A percentile compares a stretch with the other conserved stretches of the same genome.
Conservation (phyloP, 2,797 vertebrate species). For the Strix occidentalis region DNA sequence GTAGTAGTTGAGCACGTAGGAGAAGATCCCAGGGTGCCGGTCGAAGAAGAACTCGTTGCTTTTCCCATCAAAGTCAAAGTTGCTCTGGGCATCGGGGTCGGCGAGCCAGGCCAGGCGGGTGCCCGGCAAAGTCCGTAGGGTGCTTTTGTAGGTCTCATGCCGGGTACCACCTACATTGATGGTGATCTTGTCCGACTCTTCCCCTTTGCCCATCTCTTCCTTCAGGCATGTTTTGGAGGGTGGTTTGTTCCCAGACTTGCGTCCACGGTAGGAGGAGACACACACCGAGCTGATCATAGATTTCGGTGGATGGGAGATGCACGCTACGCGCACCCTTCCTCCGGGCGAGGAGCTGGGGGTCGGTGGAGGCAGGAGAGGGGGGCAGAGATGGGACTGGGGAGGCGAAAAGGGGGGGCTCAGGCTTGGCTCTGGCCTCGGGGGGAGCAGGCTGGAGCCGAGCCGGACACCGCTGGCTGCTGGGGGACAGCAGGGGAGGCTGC, state of each 20-base stretch:
- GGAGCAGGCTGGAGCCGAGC: not conserved
- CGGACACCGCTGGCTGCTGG: not conserved
- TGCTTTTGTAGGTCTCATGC: slow-evolving; percentile 98
- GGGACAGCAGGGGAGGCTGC: slow-evolving; percentile 12
- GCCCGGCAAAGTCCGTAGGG: slow-evolving; percentile 91
- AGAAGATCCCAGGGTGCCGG: slow-evolving; percentile 95
- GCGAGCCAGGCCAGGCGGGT: slow-evolving; percentile 95
- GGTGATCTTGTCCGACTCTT: slow-evolving; percentile 94
- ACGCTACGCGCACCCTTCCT: slow-evolving; percentile 71
- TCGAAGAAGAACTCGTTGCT: slow-evolving; percentile 93
- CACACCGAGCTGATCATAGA: slow-evolving; percentile 99
- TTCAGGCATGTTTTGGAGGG: slow-evolving; percentile 98
- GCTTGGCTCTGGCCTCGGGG: not conserved
- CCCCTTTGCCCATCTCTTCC: slow-evolving; percentile 94
- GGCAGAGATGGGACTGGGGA: slow-evolving; percentile 28
- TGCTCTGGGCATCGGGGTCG: slow-evolving; percentile 84
- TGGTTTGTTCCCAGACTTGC: slow-evolving; percentile 98
- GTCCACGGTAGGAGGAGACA: slow-evolving; percentile 98
- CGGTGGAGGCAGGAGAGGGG: not conserved
- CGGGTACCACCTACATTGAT: slow-evolving; percentile 96
- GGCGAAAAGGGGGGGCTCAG: not conserved
- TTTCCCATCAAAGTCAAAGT: slow-evolving; percentile 77
- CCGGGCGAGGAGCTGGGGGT: slow-evolving; percentile 68
- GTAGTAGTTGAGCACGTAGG: slow-evolving; percentile 98
- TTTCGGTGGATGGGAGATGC: slow-evolving; percentile 77